Evolutionary conservation across 2,113 vertebrate species (phyloP).

Genomic region (Athene cunicularia): DNA sequence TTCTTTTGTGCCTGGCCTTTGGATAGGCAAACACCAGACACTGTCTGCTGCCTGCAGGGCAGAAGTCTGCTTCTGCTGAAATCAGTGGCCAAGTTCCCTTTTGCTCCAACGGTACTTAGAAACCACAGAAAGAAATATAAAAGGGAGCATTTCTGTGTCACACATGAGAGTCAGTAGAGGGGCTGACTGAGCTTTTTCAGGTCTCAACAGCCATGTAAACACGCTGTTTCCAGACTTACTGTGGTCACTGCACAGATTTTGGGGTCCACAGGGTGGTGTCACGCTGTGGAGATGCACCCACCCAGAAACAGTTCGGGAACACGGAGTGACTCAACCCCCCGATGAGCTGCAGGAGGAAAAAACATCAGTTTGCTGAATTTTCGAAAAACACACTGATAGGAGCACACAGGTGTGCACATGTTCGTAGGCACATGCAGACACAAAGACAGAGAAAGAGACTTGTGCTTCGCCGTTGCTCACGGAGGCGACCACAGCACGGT

Average conservation of each 20-base stretch:
- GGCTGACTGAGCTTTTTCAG: not conserved
- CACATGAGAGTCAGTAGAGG: not conserved
- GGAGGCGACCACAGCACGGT: fast-evolving
- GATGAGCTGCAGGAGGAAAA: slow-evolving; percentile 3
- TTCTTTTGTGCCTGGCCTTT: not conserved
- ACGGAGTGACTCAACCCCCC: not conserved
- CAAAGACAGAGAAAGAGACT: not conserved
- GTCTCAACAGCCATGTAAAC: not conserved
- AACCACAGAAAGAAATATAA: not conserved
- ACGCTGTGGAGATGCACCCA: fast-evolving
- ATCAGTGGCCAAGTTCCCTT: not conserved
- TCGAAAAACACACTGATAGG: not conserved
- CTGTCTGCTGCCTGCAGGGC: not conserved
- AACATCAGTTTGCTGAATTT: not conserved
- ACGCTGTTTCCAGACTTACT: not conserved
- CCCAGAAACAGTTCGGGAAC: not conserved
- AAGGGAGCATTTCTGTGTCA: not conserved
- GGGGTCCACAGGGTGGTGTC: too few relatives aligned
- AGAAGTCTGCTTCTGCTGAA: not conserved
- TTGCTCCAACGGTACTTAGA: not conserved
- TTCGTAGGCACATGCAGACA: not conserved
- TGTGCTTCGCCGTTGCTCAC: fast-evolving
- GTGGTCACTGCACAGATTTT: not conserved
- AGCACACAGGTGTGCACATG: not conserved
- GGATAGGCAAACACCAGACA: not conserved